Evolutionary conservation across 2,113 vertebrate genomes (phyloP), one percentile per base, ranked within the genome.

Genomic region (Tautogolabrus adspersus): DNA sequence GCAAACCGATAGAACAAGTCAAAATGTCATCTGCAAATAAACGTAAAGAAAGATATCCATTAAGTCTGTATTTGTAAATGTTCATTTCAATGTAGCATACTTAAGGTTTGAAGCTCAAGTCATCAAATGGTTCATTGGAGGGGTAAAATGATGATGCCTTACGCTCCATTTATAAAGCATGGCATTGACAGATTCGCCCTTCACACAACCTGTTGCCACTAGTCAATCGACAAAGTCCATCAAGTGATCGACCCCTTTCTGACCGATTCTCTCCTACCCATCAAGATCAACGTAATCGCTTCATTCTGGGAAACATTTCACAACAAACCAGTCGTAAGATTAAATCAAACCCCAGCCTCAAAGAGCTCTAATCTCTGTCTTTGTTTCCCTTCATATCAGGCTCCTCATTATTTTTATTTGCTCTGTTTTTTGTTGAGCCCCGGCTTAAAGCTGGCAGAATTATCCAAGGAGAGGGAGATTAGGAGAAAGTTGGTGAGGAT

Each of bases 401-500:
- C 69, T 49, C 68, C 79, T 88, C 91, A 82, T 90, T 91, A 90
- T 79, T 88, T 84, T 88, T 84, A 84, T 92, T 88, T 82, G 85
- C 73, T 82, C 84, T 55, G 64, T 42, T 66, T 77, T 55, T 55
- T 30, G 65, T 67, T 84, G 75, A 88, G 66, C 82, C 79, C 1
- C 1, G 71, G 85, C 75, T 89, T 92, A 83, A 71, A 67, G 79
- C 59, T 82, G 83, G 67, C 30, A 54, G 85, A 88, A 77, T 82
- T 81, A 88, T 76, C 79, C 54, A 65, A 64, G 42, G 65, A 46
- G 21, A 34, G 47, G 81, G 61, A 81, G 89, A 92, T 93, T 90
- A 92, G 78, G 66, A 70, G 79, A 77, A 82, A 75, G 78, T 72
- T 57, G 71, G 56, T 73, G 75, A 79, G 81, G 84, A 86, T 82